Conservation (phyloP, 2,888 invertebrate species). For the Coelinius sp. region DNA sequence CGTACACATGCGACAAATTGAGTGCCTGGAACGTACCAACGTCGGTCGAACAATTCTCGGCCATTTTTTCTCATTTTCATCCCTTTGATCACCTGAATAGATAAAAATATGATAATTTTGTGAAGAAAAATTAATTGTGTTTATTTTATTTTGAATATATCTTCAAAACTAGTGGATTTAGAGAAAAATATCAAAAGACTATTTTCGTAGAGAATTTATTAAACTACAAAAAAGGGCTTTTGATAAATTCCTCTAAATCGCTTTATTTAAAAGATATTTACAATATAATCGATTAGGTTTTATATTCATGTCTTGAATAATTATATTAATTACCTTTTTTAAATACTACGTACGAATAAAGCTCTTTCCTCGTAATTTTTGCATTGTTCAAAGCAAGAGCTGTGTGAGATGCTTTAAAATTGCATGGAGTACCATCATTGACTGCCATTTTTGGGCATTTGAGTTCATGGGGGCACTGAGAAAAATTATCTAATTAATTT, state of each 20-base stretch:
- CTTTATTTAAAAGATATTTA: too few species aligned
- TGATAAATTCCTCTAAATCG: too few species aligned
- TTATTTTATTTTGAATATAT: too few species aligned
- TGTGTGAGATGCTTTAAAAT: slow-evolving; percentile 79
- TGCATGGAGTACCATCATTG: slow-evolving; percentile 81
- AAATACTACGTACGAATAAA: slow-evolving; percentile 86
- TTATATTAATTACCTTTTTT: slow-evolving; percentile 77
- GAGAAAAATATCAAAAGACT: too few species aligned
- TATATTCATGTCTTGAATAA: background rate
- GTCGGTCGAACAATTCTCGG: slow-evolving; percentile 85
- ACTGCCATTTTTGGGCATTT: slow-evolving; percentile 80
- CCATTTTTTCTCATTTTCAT: slow-evolving; percentile 75
- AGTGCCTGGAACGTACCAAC: slow-evolving; percentile 79
- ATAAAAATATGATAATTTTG: too few species aligned
- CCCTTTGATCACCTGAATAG: slow-evolving; percentile 69
- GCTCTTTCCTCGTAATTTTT: slow-evolving; percentile 69
- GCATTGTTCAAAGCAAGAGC: slow-evolving; percentile 69
- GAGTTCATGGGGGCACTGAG: slow-evolving; percentile 86
- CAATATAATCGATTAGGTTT: too few species aligned
- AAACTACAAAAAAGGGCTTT: too few species aligned
- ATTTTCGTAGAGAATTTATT: too few species aligned
- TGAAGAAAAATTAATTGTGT: too few species aligned
- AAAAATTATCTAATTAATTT: slow-evolving; percentile 48
- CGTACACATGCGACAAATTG: slow-evolving; percentile 85
- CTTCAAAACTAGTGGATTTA: too few species aligned